Base-by-base conservation (phyloP, 1,140 invertebrate species). In the Drosophila tani region DNA sequence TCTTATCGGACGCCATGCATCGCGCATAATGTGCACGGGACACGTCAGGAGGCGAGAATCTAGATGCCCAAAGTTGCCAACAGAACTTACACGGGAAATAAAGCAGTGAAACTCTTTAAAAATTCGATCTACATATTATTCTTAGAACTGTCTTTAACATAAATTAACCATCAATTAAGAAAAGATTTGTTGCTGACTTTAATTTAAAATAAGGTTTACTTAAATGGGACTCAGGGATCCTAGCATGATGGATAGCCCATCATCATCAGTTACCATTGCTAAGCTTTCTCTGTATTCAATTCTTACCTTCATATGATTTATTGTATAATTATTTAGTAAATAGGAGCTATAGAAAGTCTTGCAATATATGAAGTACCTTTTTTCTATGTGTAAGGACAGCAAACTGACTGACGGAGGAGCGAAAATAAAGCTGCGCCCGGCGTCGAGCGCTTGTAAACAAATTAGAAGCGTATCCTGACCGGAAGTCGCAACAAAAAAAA, bases 381-480 rank as follows among this genome's bases (percentile, higher is more conserved):
- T 43, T 40, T 67, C 14, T 3, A 11, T 8, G 53, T 46, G 51
- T 57, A 60, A 11, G n/a, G 8, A 5, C 19, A 60, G 5, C 17
- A 14, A 47, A 29, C 19, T 12, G 29, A 35, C 32, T 27, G 19
- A 35, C 32, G 15, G 21, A 27, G 64, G 12, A 38, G 29, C n/a
- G 17, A 45, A 62, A 68, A 68, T 21, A 66, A 68, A 67, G 63
- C 29, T 51, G 27, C 24, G 35, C 45, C 21, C 53, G 53, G 2
- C 49, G 68, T 15, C 67, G 24, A 73, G 32, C 74, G 81, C 78
- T 75, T 79, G 84, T 88, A 88, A 88, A 88, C 84, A 88, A 88
- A 90, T 88, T 88, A 88, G 85, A 67, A 88, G 74, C 84, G 84
- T 88, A 88, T 90, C 84, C 84, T 88, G 85, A 47, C 83, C 85